Base-by-base conservation (phyloP, 2,113 vertebrate species). In the Sinocyclocheilus grahami region DNA sequence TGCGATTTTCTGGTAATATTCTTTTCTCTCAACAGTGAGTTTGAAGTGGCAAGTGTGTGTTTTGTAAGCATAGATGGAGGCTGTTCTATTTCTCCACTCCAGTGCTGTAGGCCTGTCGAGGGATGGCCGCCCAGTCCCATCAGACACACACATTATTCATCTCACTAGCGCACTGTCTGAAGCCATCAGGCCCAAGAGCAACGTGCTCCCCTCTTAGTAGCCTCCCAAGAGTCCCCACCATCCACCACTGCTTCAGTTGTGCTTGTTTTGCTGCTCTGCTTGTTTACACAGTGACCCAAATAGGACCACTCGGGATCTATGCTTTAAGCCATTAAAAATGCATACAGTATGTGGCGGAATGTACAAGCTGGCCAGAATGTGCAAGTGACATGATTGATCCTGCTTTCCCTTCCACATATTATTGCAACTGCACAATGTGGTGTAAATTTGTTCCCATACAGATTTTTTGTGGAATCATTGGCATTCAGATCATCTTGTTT, bases 121-220 rank as follows among this genome's bases (percentile, higher is more conserved):
- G 92, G 92, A 92, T 92, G 85, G 82, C 85, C 83, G 86, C 88
- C 90, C 88, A 90, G 91, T 93, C 91, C 93, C 92, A 92, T 90
- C 92, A 94, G 92, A 94, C 91, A 89, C 85, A 84, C 86, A 88
- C 90, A 94, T 94, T 93, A 94, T 92, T 94, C 92, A 94, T 93
- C 87, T 90, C 87, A 83, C 90, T 91, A 89, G 90, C 88, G 82
- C 80, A 82, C 67, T 71, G 65, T 87, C 86, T 84, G 63, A 87
- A 87, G 86, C 55, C 86, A 89, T 85, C 86, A 83, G 75, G 84
- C 86, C 77, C 78, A 74, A 55, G 83, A 87, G 86, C 85, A 78
- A 30, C 18, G 60, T 71, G 7, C 84, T 85, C 71, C 33, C 82
- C 86, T 71, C 80, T 83, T 63, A 69, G 79, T 9, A 63, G 27